phyloP scores from a whole-genome alignment of 2,113 vertebrate genomes.

The Toxotes jaculatrix region DNA sequence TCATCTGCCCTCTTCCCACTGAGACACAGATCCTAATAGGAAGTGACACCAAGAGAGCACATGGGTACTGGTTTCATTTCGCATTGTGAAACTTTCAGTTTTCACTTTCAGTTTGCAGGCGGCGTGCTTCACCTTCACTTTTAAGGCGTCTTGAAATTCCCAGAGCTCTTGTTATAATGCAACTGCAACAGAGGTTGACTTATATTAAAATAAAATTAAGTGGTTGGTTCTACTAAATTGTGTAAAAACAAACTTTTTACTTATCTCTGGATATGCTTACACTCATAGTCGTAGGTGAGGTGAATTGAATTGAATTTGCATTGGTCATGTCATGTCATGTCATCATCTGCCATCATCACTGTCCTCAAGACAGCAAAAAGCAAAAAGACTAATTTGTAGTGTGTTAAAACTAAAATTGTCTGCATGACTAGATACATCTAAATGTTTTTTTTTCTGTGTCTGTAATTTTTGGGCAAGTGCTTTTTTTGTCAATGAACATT shows the following conservation, averaged over 20 bases:
- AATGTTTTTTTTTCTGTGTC: background rate
- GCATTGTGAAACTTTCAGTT: conserved; percentile 9
- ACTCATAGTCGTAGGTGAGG: background rate
- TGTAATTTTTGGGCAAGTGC: background rate
- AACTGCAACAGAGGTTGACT: background rate
- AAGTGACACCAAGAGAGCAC: conserved; percentile 48
- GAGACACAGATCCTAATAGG: conserved; percentile 24
- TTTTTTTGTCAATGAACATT: background rate
- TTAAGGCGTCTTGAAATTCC: background rate
- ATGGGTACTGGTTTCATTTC: conserved; percentile 29
- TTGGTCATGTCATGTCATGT: too few species aligned
- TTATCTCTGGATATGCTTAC: background rate
- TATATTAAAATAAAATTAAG: background rate
- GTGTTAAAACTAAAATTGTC: background rate
- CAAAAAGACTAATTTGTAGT: background rate
- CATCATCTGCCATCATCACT: too few species aligned
- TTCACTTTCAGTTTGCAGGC: conserved; percentile 53
- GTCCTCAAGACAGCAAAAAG: background rate
- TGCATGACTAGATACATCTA: background rate
- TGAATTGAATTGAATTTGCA: background rate
- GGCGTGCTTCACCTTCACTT: conserved; percentile 20
- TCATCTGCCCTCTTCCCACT: background rate
- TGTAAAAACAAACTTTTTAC: background rate
- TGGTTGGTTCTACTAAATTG: background rate
- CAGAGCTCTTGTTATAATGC: background rate